Evolutionary conservation across 2,888 invertebrate genomes (phyloP), one percentile per base, ranked within the genome.

Genomic region (Gasteruption jaculator): DNA sequence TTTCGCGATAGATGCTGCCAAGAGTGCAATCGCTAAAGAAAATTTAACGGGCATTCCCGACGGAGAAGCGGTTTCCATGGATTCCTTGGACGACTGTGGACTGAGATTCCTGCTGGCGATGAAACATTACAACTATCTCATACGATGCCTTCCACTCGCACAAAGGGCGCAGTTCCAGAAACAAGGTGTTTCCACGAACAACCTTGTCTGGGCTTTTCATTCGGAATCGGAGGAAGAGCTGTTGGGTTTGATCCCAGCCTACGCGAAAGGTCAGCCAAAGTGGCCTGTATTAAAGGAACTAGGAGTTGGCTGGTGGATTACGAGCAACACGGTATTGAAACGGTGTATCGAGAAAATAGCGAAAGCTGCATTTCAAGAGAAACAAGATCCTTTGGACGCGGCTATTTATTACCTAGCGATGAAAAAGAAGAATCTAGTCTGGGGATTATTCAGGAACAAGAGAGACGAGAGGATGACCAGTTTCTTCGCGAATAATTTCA

Each of bases 181-280:
- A 38, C 84, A 85, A 50, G 95, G 92, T 15, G 85, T 91, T 1
- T 86, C 86, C 22, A 87, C 85, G 7, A 87, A 93, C 56, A 92
- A 95, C 71, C 78, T 97, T 14, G 95, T 95, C 3, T 99, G 99
- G 99, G 99, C 97, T 0, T 97, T 92, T 73, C 99, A 99, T 71
- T 97, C 97, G 0, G 97, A 99, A 72, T 90, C 93, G 14, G 93
- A 95, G 67, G 95, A 95, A 58, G 97, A 99, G 67, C 75, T 99
- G 40, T 73, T 99, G 10, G 85, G 86, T 43, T 74, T 94, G 35
- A 85, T 94, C 51, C 96, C 97, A 0, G 87, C 87, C 1, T 91
- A 88, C 56, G 81, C 85, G 1, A 91, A 91, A 68, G 85, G 85
- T 1, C 85, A 85, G 57, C 83, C 88, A 0, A 88, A 85, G 32